Conservation (phyloP, 2,113 vertebrate species). For the Austrofundulus limnaeus region DNA sequence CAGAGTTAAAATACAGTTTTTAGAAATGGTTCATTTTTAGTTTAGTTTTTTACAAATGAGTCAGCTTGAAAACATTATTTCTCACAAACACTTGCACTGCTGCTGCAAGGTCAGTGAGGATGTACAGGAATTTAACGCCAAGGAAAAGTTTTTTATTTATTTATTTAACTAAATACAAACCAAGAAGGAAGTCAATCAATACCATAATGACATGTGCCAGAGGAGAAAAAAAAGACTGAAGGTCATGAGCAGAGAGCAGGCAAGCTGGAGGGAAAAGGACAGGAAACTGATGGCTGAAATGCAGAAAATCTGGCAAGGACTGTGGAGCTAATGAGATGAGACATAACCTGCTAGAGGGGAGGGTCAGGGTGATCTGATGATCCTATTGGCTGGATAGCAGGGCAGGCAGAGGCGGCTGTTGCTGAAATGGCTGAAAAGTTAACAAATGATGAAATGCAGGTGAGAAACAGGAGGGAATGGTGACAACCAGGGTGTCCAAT, state of each 20-base stretch:
- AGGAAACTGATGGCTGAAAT: background rate
- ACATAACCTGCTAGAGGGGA: background rate
- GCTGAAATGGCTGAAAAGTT: background rate
- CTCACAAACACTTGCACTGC: too few relatives aligned
- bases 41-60: too few relatives aligned
- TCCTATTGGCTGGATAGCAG: background rate
- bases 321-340: constrained; percentile 5
- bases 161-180: background rate
- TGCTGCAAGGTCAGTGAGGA: too few relatives aligned
- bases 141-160: too few relatives aligned
- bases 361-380: background rate
- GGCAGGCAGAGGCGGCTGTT: background rate
- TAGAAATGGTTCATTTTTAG: too few relatives aligned
- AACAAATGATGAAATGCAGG: background rate
- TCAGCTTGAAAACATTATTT: too few relatives aligned
- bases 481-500: background rate
- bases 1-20: too few relatives aligned
- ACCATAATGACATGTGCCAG: background rate
- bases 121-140: too few relatives aligned
- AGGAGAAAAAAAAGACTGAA: background rate
- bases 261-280: too few relatives aligned
- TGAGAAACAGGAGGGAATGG: background rate
- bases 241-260: background rate
- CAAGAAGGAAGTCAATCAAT: background rate
- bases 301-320: background rate